Evolutionary conservation across 2,113 vertebrate genomes (phyloP), one percentile per base, ranked within the genome.

Genomic region (Psilopogon haemacephalus): DNA sequence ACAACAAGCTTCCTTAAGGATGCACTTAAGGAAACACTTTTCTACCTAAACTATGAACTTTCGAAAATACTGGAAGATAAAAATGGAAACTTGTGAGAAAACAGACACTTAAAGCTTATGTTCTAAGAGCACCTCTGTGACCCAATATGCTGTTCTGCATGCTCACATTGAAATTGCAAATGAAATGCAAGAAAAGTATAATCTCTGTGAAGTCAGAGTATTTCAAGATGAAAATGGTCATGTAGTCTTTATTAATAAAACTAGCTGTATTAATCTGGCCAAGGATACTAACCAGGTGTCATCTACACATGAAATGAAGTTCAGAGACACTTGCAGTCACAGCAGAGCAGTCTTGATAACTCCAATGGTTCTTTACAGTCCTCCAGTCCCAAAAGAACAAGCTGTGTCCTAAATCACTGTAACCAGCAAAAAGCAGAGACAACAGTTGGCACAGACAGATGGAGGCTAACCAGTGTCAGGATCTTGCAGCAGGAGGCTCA

Each of bases 401-500:
- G 9, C 82, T 52, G 78, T 85, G 85, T 52, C 89, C 78, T 87
- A 16, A 59, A 89, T 84, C 71, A 33, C 63, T 0, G 1, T 48
- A 79, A 35, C 40, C 67, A 59, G 64, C 46, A n/a, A 5, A 32
- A 83, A 73, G 52, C 82, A 54, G 55, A 69, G 84, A 35, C 0
- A 8, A 73, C 87, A 93, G 64, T 94, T 80, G 95, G 95, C 95
- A 93, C 48, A 12, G 89, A 86, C 95, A 95, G 93, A 93, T 94
- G 93, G 95, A 94, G 75, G 55, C 78, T 76, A 30, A 74, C 60
- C 4, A 2, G 82, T 76, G 87, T 82, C 82, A 93, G 89, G 40
- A 73, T 79, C 1, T 10, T 32, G 0, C 91, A 62, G 95, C 89
- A 70, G 93, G 88, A 89, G 17, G 59, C 85, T 91, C 93, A 91